phyloP scores from a whole-genome alignment of 2,113 vertebrate species.

The Fukomys damarensis region DNA sequence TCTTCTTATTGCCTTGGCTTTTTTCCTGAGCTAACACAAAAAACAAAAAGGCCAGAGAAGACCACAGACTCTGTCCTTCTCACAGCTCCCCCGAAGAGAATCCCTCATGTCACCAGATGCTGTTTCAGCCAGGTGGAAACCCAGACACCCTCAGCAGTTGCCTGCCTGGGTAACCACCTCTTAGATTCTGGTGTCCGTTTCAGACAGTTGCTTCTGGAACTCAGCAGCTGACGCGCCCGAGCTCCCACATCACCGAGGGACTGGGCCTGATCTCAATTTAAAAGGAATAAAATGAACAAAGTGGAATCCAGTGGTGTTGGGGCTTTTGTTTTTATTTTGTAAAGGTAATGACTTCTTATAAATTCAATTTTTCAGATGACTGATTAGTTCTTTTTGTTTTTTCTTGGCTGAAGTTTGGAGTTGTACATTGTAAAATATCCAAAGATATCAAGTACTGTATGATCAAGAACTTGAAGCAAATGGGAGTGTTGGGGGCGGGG shows the following conservation, averaged over 20 bases:
- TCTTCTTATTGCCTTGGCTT: slow-evolving; percentile 72
- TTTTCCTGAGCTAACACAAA: slow-evolving; percentile 40
- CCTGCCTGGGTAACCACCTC: background rate
- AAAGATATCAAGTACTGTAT: slow-evolving; percentile 94
- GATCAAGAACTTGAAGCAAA: slow-evolving; percentile 92
- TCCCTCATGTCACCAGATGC: background rate
- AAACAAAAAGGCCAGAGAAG: slow-evolving; percentile 75
- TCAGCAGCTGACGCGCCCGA: background rate
- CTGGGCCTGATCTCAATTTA: slow-evolving; percentile 8
- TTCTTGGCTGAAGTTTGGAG: slow-evolving; percentile 83
- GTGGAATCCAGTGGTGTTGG: slow-evolving; percentile 72
- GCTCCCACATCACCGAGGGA: background rate
- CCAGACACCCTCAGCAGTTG: background rate
- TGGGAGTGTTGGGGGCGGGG: background rate
- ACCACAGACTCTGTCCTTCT: slow-evolving; percentile 53
- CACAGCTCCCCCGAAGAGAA: background rate
- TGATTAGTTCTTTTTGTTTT: slow-evolving; percentile 82
- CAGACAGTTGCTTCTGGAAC: slow-evolving; percentile 7
- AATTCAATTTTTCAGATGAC: slow-evolving; percentile 82
- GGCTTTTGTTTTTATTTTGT: slow-evolving; percentile 76
- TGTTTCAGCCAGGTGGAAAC: background rate
- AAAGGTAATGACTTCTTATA: slow-evolving; percentile 83
- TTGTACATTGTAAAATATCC: slow-evolving; percentile 89
- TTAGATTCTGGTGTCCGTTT: background rate
- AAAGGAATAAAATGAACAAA: slow-evolving; percentile 54